Conservation (phyloP, 2,113 vertebrate genomes). For the Malurus cyaneus region DNA sequence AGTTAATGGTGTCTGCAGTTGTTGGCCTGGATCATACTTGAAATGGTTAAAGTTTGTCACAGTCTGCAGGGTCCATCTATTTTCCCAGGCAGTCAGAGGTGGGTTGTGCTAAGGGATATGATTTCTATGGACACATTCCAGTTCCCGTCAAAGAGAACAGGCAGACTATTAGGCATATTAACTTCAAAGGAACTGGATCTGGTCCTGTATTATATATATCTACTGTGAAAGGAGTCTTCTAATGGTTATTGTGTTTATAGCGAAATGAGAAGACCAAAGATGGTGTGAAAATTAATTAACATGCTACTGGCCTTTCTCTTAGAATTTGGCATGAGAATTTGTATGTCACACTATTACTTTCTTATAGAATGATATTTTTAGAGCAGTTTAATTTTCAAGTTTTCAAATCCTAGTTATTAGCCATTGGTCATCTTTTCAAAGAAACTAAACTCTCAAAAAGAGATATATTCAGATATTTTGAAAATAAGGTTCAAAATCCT, state of each 20-base stretch:
- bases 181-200: conserved; percentile 38
- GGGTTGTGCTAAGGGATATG: neutral
- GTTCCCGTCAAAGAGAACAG: conserved; percentile 16
- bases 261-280: neutral
- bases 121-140: conserved; percentile 35
- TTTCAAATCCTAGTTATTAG: neutral
- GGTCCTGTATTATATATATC: neutral
- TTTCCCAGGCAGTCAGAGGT: conserved; percentile 28
- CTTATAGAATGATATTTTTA: neutral
- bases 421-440: neutral
- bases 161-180: neutral
- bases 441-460: neutral
- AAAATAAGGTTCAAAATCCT: neutral
- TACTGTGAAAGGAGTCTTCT: neutral
- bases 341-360: neutral
- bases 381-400: neutral
- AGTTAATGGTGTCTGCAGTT: neutral
- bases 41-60: neutral
- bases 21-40: neutral
- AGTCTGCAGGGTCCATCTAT: neutral
- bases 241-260: neutral
- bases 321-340: neutral
- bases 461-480: neutral
- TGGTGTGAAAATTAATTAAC: conserved; percentile 39
- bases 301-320: neutral